Evolutionary conservation across 1,140 invertebrate genomes (phyloP), one percentile per base, ranked within the genome.

Genomic region (Druon quercuslanigerum): DNA sequence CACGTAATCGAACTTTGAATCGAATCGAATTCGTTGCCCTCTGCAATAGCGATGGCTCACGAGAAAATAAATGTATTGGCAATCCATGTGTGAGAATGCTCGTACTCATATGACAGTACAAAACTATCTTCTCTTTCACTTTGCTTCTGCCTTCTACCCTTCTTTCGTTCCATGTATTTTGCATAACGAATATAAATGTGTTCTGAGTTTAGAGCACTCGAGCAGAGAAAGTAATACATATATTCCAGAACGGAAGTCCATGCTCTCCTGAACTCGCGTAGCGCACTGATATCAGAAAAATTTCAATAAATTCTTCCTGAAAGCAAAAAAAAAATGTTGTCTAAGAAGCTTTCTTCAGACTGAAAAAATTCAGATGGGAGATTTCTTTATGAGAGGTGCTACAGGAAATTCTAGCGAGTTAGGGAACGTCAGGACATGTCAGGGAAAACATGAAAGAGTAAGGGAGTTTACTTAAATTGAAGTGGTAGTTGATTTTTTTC

Each of bases 171-270:
- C 70, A 80, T 78, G 79, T 79, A 75, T 82, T 78, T 77, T 75
- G 77, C 78, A 78, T 80, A 77, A 82, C 77, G 72, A 78, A 79
- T 75, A 72, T 71, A 56, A 75, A 78, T 78, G 66, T 74, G 74
- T 79, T 56, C 57, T 77, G 33, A 57, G 19, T 20, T 72, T 72
- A 52, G n/a, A 19, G 54, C 71, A 50, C 73, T 74, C 73, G 51
- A 74, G 75, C 51, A 73, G 80, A 83, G 82, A 83, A 83, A 83
- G 82, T 81, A 79, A 79, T 79, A 81, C 78, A 75, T 33, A 83
- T 81, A 76, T 40, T 54, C 14, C n/a, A 66, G 33, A 66, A 66
- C 60, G 60, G 60, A 66, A 66, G 60, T 66, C 60, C 25, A 33
- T 66, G 25, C 33, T 66, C 40, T 46, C 40, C 8, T 46, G 9